These are phyloP conservation scores for Amphiprion ocellaris DNA, from an alignment of 2,113 vertebrate genomes.

Conservation along the genomic window DNA sequence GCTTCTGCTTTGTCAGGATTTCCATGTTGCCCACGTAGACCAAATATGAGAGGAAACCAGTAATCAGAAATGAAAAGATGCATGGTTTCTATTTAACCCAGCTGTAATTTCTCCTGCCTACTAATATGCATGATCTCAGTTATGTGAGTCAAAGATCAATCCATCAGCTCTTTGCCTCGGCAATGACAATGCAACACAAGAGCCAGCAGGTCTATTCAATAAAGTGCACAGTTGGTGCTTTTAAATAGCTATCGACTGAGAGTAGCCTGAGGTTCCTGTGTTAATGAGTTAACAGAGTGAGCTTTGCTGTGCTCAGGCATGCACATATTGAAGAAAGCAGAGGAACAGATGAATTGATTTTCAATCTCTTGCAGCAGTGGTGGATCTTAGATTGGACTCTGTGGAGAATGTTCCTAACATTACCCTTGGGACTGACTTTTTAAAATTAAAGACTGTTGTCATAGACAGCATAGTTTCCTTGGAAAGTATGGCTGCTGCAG, in stretches of 20 bases:
- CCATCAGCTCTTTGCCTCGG: slow-evolving; percentile 3
- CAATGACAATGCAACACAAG: slow-evolving; percentile 20
- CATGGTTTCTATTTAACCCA: slow-evolving; percentile 7
- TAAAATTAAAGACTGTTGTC: not conserved
- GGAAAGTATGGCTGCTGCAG: not conserved
- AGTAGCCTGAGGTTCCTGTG: slow-evolving; percentile 7
- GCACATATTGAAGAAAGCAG: slow-evolving; percentile 7
- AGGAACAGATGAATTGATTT: slow-evolving; percentile 29
- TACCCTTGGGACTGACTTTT: not conserved
- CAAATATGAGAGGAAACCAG: no score
- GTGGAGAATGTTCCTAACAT: not conserved
- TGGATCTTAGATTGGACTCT: not conserved
- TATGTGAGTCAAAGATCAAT: slow-evolving; percentile 25
- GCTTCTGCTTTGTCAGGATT: no score
- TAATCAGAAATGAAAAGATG: not conserved
- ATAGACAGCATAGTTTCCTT: not conserved
- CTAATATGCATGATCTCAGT: not conserved
- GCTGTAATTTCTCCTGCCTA: not conserved
- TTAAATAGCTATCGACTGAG: slow-evolving; percentile 31
- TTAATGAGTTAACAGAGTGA: slow-evolving; percentile 52
- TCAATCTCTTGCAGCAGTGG: not conserved
- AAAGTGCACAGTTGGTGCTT: slow-evolving; percentile 39
- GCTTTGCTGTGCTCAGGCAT: slow-evolving; percentile 35
- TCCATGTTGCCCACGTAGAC: no score
- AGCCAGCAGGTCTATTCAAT: slow-evolving; percentile 13